Base-by-base conservation (phyloP, 1,140 invertebrate species). In the Drosophila ficusphila region DNA sequence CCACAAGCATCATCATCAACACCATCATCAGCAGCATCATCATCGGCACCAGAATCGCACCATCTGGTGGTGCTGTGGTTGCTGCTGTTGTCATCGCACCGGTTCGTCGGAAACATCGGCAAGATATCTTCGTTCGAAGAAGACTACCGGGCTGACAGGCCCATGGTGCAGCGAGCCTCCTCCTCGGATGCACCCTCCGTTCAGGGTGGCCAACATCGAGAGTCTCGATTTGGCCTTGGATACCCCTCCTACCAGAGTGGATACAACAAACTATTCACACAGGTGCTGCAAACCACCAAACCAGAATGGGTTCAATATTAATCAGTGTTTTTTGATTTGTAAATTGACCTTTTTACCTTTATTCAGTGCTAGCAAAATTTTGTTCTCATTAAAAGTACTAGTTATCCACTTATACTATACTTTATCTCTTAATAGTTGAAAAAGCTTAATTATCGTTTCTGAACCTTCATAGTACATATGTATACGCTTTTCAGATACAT, bases 261-360 rank as follows among this genome's bases (percentile, higher is more conserved):
- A 92, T 97, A 97, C 93, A 97, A 97, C 93, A 97, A 97, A 93
- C 94, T 97, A 88, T 97, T 97, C 91, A 96, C 96, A 70, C 96
- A 97, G 96, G 96, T 97, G 81, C 68, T 38, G 11, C 46, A 14
- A 11, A 41, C 12, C 9, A 9, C 5, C 14, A 42, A 18, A 19
- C 16, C 0, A 44, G 23, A 42, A 11, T 1, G 8, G 7, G 5
- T 14, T 52, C n/a, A n/a, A 14, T 19, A 19, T 11, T 31, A 46
- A 34, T 5, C 8, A n/a, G n/a, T n/a, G 2, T 8, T 9, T 4
- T 23, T 8, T n/a, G n/a, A n/a, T n/a, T n/a, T n/a, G n/a, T n/a
- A n/a, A n/a, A n/a, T n/a, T n/a, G n/a, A n/a, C n/a, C n/a, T n/a
- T n/a, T n/a, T n/a, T n/a, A n/a, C n/a, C n/a, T n/a, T n/a, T n/a